Evolutionary conservation across 2,888 invertebrate species (phyloP), one percentile per base, ranked within the genome.

Genomic region (Corythucha ciliata): DNA sequence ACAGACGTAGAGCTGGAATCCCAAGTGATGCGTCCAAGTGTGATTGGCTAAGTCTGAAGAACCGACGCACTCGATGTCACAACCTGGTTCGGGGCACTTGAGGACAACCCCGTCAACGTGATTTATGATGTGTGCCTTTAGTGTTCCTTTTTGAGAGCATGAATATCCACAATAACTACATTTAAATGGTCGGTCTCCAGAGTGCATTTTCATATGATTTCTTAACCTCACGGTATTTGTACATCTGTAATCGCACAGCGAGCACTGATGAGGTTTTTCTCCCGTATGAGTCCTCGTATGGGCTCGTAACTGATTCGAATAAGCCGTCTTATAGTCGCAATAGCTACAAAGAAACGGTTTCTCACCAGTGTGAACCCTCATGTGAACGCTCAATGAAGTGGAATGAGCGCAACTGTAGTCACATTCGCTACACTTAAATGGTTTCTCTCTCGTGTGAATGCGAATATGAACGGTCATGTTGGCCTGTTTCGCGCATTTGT

Each of bases 181-280:
- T 24, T 49, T 32, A 32, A 40, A 49, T 2, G 49, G 49, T 10
- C 41, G 39, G 20, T 49, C 49, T 20, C 49, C 49, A 2, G 49
- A 40, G 18, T 49, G 49, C 21, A 41, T 25, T 29, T 41, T 2
- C 49, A 49, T 49, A 24, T 49, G 49, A n/a, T 49, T 22, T 40
- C 33, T 27, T 4, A 49, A 36, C 5, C 49, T 20, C 21, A 39
- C 49, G n/a, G 32, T 32, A 26, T 33, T 49, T 20, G 25, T 16
- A 25, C 49, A 32, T 18, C 45, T 32, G 16, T 45, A 45, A 8
- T 33, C 45, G 22, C 45, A 45, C 21, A 45, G 22, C 4, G 20
- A 22, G 25, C 45, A 45, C n/a, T 45, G 45, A 16, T 45, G 33
- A 3, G 45, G 45, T 24, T 45, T 45, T n/a, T 45, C 45, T 29